These are phyloP conservation scores for Bostrychus sinensis DNA, from an alignment of 2,113 vertebrate species.

Conservation along the genomic window DNA sequence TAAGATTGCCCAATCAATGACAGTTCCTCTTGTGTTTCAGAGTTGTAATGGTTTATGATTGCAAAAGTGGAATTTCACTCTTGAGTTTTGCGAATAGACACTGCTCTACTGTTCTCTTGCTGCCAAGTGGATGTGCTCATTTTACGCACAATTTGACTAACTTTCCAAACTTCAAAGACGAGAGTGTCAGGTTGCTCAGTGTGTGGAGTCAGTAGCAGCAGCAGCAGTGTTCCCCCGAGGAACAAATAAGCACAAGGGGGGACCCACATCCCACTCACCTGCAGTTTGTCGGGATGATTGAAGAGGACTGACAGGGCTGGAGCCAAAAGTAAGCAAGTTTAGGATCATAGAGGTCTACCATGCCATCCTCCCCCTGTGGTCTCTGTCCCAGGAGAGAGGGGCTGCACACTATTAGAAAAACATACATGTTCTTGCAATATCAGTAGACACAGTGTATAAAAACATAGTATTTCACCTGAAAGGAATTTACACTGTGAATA, in stretches of 20 bases:
- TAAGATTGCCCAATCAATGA: slow-evolving; percentile 1
- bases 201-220: slow-evolving; percentile 17
- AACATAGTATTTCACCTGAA: no score
- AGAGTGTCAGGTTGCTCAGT: slow-evolving; percentile 36
- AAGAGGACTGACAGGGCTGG: slow-evolving; percentile 55
- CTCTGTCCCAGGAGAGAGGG: slow-evolving; percentile 57
- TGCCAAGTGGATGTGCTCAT: slow-evolving; percentile 42
- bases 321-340: slow-evolving; percentile 65
- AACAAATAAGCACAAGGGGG: slow-evolving; percentile 23
- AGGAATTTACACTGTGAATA: no score
- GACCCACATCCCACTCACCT: slow-evolving; percentile 49
- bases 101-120: neutral
- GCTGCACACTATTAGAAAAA: neutral
- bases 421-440: neutral
- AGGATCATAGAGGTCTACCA: slow-evolving; percentile 45
- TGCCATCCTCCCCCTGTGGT: slow-evolving; percentile 54
- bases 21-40: slow-evolving; percentile 10
- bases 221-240: slow-evolving; percentile 26
- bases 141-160: slow-evolving; percentile 42
- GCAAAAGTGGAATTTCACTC: slow-evolving; percentile 37
- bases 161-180: slow-evolving; percentile 44
- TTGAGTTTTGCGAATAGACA: slow-evolving; percentile 15
- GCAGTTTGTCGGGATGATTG: slow-evolving; percentile 66
- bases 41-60: slow-evolving; percentile 26
- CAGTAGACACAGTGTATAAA: no score